Percentiles rank a stretch among this genome's conserved stretches.
Evolutionary conservation across 2,888 invertebrate genomes (phyloP).

Genomic region (Chloroclystis v-ata): DNA sequence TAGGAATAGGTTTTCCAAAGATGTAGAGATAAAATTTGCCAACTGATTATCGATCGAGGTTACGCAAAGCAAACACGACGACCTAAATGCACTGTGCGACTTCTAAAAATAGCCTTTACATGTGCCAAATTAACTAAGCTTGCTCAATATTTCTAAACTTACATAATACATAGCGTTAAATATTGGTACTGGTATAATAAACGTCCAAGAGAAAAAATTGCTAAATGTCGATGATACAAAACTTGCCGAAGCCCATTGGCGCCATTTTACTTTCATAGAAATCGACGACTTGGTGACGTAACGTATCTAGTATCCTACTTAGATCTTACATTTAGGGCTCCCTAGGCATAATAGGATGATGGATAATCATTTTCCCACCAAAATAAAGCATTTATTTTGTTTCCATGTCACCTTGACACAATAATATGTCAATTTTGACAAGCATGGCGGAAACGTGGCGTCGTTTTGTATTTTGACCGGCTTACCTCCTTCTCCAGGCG

Average conservation of each 20-base stretch:
- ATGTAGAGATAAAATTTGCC: slow-evolving; percentile 10
- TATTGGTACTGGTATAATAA: too few species aligned
- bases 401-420: slow-evolving; percentile 77
- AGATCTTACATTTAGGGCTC: slow-evolving; percentile 25
- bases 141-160: slow-evolving; percentile 19
- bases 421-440: slow-evolving; percentile 74
- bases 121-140: slow-evolving; percentile 49
- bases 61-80: slow-evolving; percentile 36
- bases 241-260: slow-evolving; percentile 54
- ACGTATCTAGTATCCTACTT: slow-evolving; percentile 44
- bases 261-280: slow-evolving; percentile 73
- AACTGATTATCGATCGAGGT: slow-evolving; percentile 41
- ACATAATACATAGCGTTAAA: slow-evolving; percentile 24
- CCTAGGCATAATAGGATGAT: slow-evolving; percentile 34
- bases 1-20: neutral
- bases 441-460: slow-evolving; percentile 78
- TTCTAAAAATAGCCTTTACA: slow-evolving; percentile 68
- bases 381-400: slow-evolving; percentile 65
- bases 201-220: too few species aligned
- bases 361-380: slow-evolving; percentile 39
- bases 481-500: slow-evolving; percentile 75
- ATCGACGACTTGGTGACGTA: slow-evolving; percentile 65
- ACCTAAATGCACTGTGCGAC: slow-evolving; percentile 47
- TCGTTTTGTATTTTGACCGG: slow-evolving; percentile 61
- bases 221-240: slow-evolving; percentile 30